A percentile compares a stretch with the other conserved stretches of the same genome.
phyloP scores from a whole-genome alignment of 2,888 invertebrate genomes.

The Cyrtodaria siliqua region DNA sequence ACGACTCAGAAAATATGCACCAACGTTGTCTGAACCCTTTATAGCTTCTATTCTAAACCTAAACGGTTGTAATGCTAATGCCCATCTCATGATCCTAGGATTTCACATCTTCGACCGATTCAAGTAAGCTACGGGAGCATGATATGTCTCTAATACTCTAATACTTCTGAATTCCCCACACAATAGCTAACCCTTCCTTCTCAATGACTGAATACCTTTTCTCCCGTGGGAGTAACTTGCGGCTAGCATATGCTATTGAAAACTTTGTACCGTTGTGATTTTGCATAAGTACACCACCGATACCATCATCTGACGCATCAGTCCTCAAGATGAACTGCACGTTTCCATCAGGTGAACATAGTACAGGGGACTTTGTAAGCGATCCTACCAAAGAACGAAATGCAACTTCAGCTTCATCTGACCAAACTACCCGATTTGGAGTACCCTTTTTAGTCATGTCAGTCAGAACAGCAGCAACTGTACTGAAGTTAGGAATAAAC shows the following conservation, averaged over 20 bases:
- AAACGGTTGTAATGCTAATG: constrained; percentile 8
- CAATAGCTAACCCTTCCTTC: constrained; percentile 15
- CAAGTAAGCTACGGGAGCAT: constrained; percentile 10
- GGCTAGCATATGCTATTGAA: constrained; percentile 9
- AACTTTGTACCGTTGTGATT: constrained; percentile 12
- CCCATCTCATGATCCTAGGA: constrained; percentile 17
- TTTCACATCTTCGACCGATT: constrained; percentile 8
- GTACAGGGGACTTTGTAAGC: constrained; percentile 24
- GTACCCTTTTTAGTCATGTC: constrained; percentile 33
- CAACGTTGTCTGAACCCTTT: constrained; percentile 13
- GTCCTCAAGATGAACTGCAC: neutral
- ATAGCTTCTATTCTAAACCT: constrained; percentile 6
- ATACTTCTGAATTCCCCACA: constrained; percentile 19
- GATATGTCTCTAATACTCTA: constrained; percentile 22
- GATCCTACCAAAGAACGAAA: constrained; percentile 11
- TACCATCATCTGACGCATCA: neutral
- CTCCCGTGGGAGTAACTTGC: neutral
- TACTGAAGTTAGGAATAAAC: constrained; percentile 42
- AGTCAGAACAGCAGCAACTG: constrained; percentile 33
- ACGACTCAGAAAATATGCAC: constrained; percentile 20
- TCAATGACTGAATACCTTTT: constrained; percentile 9
- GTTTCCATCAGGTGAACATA: constrained; percentile 23
- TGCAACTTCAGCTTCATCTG: constrained; percentile 12
- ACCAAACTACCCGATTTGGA: constrained; percentile 44
- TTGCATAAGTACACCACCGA: constrained; percentile 12